Base-by-base conservation (phyloP, 2,888 invertebrate species). In the Aleiodes alternator region DNA sequence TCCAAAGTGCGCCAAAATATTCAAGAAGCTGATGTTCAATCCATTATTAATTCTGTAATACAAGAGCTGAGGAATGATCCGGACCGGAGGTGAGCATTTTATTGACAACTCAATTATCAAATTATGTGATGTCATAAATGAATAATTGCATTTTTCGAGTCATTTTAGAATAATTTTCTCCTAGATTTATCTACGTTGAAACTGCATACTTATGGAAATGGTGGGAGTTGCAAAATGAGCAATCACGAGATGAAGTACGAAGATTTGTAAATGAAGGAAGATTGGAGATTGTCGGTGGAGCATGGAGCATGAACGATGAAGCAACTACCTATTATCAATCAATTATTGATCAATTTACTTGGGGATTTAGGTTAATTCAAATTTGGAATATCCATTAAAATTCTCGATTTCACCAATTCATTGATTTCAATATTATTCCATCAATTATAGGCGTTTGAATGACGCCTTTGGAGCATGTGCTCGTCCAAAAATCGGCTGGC, bases 161-260 rank as follows among this genome's bases (percentile, higher is more conserved):
- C 48, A 72, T 72, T 31, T 64, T 55, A 48, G 12, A 64, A 23
- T 59, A 9, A 50, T 9, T 34, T 3, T 16, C 38, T 56, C 86
- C 7, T 82, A 95, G 96, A 82, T 97, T 98, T 85, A 96, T 97
- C 70, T 97, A 96, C 86, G 96, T 96, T 1, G 97, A 97, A 85
- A 95, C 96, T 0, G 95, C 96, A 0, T 97, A 94, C 90, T 94
- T 97, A 87, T 94, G 94, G 91, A 94, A 96, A 84, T 96, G 96
- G 96, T 96, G 95, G 95, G 61, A 80, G 43, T 77, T 78, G 0
- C 96, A 96, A 86, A 86, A 91, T 4, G 91, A 93, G 0, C 87
- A 87, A 0, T 89, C 91, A 0, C 92, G 92, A 80, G 89, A 92
- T n/a, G 87, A 92, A 3, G 82, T 87, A 31, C 92, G 91, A 74